These are phyloP conservation scores for Cheumatopsyche charites DNA, from an alignment of 1,140 invertebrate species.

Conservation along the genomic window DNA sequence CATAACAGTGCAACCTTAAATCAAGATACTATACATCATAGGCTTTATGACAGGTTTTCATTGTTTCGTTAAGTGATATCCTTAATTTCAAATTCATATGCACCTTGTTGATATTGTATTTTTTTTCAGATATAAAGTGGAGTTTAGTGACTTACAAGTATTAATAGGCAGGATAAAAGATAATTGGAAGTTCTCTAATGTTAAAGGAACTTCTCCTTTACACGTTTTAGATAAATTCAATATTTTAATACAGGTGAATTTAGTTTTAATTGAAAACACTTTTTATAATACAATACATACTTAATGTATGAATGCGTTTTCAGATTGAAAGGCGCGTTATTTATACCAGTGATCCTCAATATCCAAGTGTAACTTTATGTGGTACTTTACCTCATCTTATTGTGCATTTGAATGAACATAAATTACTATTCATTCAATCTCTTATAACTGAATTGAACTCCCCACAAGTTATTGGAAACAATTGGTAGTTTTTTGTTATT, in stretches of 20 bases:
- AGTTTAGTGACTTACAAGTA: slow-evolving; percentile 86
- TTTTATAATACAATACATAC: background rate
- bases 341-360: slow-evolving; percentile 82
- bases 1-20: slow-evolving; percentile 58
- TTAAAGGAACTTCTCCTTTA: slow-evolving; percentile 79
- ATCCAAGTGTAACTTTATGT: slow-evolving; percentile 80
- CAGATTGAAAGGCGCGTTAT: slow-evolving; percentile 80
- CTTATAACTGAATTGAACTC: slow-evolving; percentile 41
- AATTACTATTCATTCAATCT: slow-evolving; percentile 61
- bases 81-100: too few species aligned
- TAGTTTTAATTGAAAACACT: background rate
- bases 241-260: slow-evolving; percentile 75
- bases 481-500: slow-evolving; percentile 27
- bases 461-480: slow-evolving; percentile 30
- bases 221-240: slow-evolving; percentile 92
- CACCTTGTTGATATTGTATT: slow-evolving; percentile 3
- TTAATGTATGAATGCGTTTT: slow-evolving; percentile 30
- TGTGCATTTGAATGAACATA: slow-evolving; percentile 89
- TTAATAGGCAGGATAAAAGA: slow-evolving; percentile 85
- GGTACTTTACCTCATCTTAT: slow-evolving; percentile 86
- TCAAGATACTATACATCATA: slow-evolving; percentile 72
- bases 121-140: slow-evolving; percentile 72
- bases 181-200: slow-evolving; percentile 87
- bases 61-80: too few species aligned
- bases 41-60: slow-evolving; percentile 72